Conservation (phyloP, 2,113 vertebrate genomes). For the Melospiza melodia region DNA sequence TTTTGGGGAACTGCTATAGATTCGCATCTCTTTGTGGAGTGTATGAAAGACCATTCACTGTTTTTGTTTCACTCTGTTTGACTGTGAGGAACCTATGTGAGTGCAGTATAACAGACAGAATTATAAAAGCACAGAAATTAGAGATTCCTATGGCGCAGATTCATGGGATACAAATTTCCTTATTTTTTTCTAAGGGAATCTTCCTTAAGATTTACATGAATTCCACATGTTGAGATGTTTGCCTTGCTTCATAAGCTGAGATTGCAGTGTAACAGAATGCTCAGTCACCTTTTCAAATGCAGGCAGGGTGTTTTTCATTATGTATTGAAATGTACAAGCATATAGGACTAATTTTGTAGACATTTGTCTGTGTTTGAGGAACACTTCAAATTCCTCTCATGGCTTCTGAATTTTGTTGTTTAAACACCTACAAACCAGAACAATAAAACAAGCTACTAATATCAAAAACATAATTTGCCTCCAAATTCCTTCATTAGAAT, state of each 20-base stretch:
- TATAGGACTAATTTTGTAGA: fast-evolving
- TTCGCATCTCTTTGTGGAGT: background rate
- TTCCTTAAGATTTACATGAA: background rate
- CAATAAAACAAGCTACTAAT: background rate
- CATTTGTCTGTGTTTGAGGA: background rate
- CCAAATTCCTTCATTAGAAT: background rate
- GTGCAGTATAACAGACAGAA: background rate
- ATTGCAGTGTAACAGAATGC: background rate
- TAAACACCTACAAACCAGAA: background rate
- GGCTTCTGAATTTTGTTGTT: background rate
- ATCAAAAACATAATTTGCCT: fast-evolving
- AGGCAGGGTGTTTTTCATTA: background rate
- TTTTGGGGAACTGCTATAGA: background rate
- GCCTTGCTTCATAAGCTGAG: fast-evolving
- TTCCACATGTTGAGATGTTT: background rate
- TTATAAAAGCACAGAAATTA: background rate
- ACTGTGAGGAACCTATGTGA: background rate
- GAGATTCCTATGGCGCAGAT: background rate
- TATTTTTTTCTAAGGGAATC: fast-evolving
- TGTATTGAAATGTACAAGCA: background rate
- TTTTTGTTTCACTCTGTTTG: background rate
- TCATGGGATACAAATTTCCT: background rate
- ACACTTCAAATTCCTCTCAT: background rate
- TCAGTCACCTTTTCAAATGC: background rate
- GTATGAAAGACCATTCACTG: background rate